A percentile compares a stretch with the other conserved stretches of the same genome.
phyloP scores from a whole-genome alignment of 1,140 invertebrate genomes.

The Polyergus mexicanus region DNA sequence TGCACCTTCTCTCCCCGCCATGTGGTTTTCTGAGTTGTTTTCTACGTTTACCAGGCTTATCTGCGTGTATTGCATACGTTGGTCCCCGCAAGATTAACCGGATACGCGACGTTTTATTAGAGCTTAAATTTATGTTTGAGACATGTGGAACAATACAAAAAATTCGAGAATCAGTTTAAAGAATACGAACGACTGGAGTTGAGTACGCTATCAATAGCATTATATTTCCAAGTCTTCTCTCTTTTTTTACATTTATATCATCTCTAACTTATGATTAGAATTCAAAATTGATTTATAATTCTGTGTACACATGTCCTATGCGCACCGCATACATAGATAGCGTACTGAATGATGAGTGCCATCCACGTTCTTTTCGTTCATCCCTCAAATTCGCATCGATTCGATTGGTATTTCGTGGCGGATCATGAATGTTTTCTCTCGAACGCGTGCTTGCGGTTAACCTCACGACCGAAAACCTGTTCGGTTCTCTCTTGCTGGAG shows the following conservation, averaged over 20 bases:
- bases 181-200: background rate
- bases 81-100: slow-evolving; percentile 46
- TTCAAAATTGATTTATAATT: no score
- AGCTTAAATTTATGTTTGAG: slow-evolving; percentile 40
- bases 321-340: slow-evolving; percentile 24
- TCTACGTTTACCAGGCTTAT: slow-evolving; percentile 57
- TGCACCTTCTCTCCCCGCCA: slow-evolving; percentile 41
- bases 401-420: slow-evolving; percentile 66
- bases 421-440: slow-evolving; percentile 70
- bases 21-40: slow-evolving; percentile 48
- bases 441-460: slow-evolving; percentile 72
- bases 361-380: slow-evolving; percentile 29
- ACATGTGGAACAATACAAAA: slow-evolving; percentile 31
- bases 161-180: slow-evolving; percentile 4
- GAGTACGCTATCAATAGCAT: background rate
- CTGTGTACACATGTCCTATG: no score
- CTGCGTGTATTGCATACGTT: slow-evolving; percentile 38
- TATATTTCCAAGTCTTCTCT: no score
- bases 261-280: no score
- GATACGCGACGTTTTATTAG: slow-evolving; percentile 51
- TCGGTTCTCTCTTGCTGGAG: slow-evolving; percentile 48
- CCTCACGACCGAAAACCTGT: slow-evolving; percentile 73
- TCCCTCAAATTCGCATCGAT: slow-evolving; percentile 11
- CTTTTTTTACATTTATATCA: no score
- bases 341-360: slow-evolving; percentile 65